Conservation (phyloP, 2,888 invertebrate species). For the Amblyjoppa fuscipennis region DNA sequence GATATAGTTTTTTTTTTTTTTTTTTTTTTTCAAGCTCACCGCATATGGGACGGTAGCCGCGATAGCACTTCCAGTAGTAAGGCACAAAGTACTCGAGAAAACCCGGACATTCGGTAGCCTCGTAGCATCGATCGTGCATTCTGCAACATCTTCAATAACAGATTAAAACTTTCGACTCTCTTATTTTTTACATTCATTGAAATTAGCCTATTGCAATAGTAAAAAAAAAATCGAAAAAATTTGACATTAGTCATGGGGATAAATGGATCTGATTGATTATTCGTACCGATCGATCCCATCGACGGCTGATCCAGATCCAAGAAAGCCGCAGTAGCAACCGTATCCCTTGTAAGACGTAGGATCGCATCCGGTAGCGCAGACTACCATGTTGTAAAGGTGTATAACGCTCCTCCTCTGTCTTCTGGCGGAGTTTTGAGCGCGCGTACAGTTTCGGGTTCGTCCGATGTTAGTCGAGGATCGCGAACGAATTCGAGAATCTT, state of each 20-base stretch:
- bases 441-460: conserved; percentile 18
- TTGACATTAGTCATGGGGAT: neutral
- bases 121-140: conserved; percentile 95
- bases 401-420: conserved; percentile 91
- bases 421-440: conserved; percentile 50
- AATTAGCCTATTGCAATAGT: neutral
- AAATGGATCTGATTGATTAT: neutral
- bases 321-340: conserved; percentile 95
- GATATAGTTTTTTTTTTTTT: neutral
- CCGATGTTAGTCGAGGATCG: neutral
- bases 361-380: conserved; percentile 94
- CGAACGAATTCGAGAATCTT: conserved; percentile 24
- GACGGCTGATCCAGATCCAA: conserved; percentile 92
- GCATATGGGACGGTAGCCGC: conserved; percentile 90
- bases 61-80: conserved; percentile 95
- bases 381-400: conserved; percentile 94
- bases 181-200: neutral
- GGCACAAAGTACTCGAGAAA: conserved; percentile 94
- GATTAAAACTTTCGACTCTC: neutral
- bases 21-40: conserved; percentile 86
- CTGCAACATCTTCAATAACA: conserved; percentile 88
- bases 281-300: conserved; percentile 93
- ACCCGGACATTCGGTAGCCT: conserved; percentile 91
- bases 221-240: neutral
- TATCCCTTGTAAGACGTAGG: conserved; percentile 94